Base-by-base conservation (phyloP, 2,888 invertebrate genomes). In the Fragum fragum region DNA sequence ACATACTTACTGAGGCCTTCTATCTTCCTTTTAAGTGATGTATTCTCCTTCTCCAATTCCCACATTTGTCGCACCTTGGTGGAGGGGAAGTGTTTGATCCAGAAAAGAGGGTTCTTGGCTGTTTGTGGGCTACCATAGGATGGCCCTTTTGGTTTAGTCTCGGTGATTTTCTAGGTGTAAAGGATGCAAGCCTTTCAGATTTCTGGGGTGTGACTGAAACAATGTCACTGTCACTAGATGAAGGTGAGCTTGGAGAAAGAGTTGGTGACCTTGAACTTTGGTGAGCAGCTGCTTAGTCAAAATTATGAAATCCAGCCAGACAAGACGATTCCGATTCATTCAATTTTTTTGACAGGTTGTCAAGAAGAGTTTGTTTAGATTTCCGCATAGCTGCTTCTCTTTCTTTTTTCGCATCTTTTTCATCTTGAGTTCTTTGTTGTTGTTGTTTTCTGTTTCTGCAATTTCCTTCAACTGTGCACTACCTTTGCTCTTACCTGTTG, bases 81-180 rank as follows among this genome's bases (percentile, higher is more conserved):
- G 61, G 18, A 21, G 61, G 29, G 28, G 61, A 61, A 32, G 61
- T 61, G 61, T 18, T 61, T 26, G 61, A 32, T 18, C 61, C 32
- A 29, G 61, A 18, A 61, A 29, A 61, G 61, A 29, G 32, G 32
- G 61, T 23, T 61, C 61, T 61, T 32, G 61, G 61, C 61, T 61
- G 61, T 32, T 61, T 61, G 28, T 61, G 23, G 26, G 61, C 61
- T 28, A 32, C 32, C 29, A 32, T 61, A 23, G 28, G 28, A 26
- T 61, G 26, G 21, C 61, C 61, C 32, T 61, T 61, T 32, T 32
- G 28, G 9, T 61, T 61, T 32, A 61, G 29, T 28, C 32, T 26
- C 18, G 61, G 61, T 61, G 61, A 53, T 53, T 53, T 53, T 53
- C 53, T 53, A 21, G 53, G 53, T 53, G 53, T 53, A 53, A 53